These are phyloP conservation scores for Salticus scenicus DNA, from an alignment of 2,888 invertebrate genomes.

Conservation along the genomic window DNA sequence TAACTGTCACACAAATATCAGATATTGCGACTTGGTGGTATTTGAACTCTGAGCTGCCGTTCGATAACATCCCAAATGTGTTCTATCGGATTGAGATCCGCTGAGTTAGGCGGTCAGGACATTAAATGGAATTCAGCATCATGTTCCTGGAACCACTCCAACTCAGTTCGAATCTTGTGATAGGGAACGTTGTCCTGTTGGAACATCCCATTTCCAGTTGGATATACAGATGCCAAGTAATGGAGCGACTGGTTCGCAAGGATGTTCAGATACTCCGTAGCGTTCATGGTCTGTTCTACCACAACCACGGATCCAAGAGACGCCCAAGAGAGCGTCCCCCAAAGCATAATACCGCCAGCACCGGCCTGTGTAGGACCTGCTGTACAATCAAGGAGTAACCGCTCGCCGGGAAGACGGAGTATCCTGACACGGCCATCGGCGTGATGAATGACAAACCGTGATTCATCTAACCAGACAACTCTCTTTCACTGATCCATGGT, in stretches of 20 bases:
- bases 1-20: background rate
- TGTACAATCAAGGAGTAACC: background rate
- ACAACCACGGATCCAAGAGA: background rate
- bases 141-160: too few species aligned
- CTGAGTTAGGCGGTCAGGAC: background rate
- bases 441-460: too few species aligned
- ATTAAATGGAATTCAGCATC: background rate
- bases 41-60: too few species aligned
- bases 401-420: background rate
- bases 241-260: background rate
- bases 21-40: too few species aligned
- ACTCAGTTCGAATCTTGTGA: background rate
- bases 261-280: background rate
- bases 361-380: background rate
- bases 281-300: too few species aligned
- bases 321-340: background rate
- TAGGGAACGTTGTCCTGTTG: background rate
- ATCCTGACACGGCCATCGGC: too few species aligned
- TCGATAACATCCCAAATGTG: too few species aligned
- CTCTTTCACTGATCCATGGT: too few species aligned
- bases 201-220: too few species aligned
- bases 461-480: too few species aligned
- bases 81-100: background rate
- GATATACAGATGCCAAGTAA: background rate
- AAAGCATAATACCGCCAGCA: background rate